These are phyloP conservation scores for Alosa sapidissima DNA, from an alignment of 2,797 vertebrate genomes.

Conservation along the genomic window DNA sequence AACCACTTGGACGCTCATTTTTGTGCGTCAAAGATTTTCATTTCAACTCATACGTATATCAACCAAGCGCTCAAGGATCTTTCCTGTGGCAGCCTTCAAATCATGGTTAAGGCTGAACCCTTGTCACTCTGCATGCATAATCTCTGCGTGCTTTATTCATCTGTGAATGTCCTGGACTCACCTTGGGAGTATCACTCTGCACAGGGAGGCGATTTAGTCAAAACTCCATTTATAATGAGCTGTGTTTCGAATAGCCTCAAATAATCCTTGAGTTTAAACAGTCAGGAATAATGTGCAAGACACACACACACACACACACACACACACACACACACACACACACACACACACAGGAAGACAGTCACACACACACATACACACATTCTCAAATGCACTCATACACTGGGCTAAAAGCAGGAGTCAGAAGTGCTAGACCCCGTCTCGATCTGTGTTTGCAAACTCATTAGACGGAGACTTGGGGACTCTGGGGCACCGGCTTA, in stretches of 20 bases:
- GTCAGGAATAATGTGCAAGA: not conserved
- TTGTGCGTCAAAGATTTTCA: not conserved
- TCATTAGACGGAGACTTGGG: slow-evolving; percentile 38
- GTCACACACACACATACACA: not conserved
- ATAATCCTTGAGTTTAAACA: not conserved
- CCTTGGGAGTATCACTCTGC: not conserved
- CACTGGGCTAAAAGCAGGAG: not conserved
- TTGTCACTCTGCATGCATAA: not conserved
- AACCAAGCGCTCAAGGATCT: not conserved
- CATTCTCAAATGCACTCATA: not conserved
- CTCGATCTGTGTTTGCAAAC: slow-evolving; percentile 31
- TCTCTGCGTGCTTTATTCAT: not conserved
- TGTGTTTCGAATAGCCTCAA: not conserved
- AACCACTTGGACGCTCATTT: not conserved
- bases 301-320: not conserved
- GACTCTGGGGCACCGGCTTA: slow-evolving; percentile 45
- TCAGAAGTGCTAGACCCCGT: slow-evolving; percentile 23
- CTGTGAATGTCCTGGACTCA: not conserved
- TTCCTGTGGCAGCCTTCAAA: not conserved
- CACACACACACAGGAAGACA: not conserved
- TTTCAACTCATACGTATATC: not conserved
- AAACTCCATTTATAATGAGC: not conserved
- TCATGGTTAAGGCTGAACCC: not conserved
- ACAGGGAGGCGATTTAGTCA: not conserved
- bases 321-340: not conserved